Conservation (phyloP, 1,140 invertebrate species). For the Orchestia grillus region DNA sequence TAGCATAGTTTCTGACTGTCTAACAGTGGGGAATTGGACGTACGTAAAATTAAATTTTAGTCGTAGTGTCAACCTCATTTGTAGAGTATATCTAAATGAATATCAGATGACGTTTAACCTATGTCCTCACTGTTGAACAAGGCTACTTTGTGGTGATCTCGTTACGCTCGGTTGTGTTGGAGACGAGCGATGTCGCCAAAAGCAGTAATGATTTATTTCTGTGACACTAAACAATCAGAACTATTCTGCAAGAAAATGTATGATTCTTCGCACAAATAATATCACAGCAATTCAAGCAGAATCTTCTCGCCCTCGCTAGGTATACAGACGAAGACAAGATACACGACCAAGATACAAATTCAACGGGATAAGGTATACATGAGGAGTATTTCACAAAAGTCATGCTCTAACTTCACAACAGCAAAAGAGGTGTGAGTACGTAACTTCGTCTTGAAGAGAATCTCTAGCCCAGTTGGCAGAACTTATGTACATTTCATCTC, state of each 20-base stretch:
- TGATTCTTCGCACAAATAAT: constrained; percentile 9
- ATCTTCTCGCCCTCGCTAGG: background rate
- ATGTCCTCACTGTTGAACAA: background rate
- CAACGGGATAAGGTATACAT: background rate
- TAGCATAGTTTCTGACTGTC: background rate
- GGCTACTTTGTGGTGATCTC: background rate
- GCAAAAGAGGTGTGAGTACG: background rate
- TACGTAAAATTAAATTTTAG: background rate
- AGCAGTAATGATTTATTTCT: background rate
- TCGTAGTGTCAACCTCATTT: background rate
- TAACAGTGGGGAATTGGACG: background rate
- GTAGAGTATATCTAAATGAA: background rate
- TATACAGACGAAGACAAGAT: background rate
- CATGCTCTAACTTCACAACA: background rate
- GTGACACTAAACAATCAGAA: background rate
- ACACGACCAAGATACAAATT: constrained; percentile 13
- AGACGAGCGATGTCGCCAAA: background rate
- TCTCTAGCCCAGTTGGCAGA: background rate
- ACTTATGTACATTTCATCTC: background rate
- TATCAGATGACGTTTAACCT: background rate
- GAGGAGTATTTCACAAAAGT: background rate
- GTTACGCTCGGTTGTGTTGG: background rate
- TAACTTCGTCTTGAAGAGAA: background rate
- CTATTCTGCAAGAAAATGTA: constrained; percentile 4
- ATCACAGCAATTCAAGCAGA: constrained; percentile 30